Evolutionary conservation across 2,797 vertebrate genomes (phyloP).

Genomic region (Argentina silus): DNA sequence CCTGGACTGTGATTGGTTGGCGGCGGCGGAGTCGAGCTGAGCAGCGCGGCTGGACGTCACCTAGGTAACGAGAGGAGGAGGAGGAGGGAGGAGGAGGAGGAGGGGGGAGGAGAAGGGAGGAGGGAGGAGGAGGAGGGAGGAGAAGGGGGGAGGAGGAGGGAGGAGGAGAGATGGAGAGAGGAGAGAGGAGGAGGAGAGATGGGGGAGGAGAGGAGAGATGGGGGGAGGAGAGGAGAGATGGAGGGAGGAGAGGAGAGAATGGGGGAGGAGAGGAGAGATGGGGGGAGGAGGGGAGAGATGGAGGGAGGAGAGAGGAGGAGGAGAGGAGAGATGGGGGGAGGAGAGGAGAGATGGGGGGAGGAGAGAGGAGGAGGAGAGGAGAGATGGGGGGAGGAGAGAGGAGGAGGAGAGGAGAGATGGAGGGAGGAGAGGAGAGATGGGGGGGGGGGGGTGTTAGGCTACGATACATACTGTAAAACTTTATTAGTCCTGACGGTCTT

Average conservation of each 20-base stretch:
- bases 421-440: no score
- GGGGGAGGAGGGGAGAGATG: not conserved
- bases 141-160: no score
- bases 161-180: not conserved
- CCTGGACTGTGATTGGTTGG: constrained; percentile 81
- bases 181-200: no score
- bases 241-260: no score
- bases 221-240: not conserved
- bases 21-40: constrained; percentile 79
- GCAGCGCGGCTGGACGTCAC: constrained; percentile 86
- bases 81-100: not conserved
- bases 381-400: not conserved
- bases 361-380: not conserved
- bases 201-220: no score
- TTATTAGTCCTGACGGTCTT: no score
- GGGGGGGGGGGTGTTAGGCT: no score
- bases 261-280: not conserved
- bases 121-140: no score
- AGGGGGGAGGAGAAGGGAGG: constrained; percentile 10
- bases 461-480: no score
- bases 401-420: no score
- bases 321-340: not conserved
- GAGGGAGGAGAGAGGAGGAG: not conserved
- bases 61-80: constrained; percentile 70
- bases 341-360: no score